Conservation (phyloP, 1,140 invertebrate species). For the Dolichoris vasculosae region DNA sequence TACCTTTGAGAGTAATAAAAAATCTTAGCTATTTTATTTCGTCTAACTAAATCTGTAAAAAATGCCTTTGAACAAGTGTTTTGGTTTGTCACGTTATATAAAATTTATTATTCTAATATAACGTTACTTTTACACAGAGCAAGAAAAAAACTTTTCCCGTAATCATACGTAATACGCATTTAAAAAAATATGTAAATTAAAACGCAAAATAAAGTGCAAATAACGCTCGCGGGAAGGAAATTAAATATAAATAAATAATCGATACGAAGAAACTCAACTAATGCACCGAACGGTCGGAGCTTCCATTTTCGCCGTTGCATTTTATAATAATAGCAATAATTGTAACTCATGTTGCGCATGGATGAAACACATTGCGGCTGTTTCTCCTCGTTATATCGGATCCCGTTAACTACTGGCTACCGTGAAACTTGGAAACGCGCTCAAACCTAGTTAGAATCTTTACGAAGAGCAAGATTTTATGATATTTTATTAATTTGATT, state of each 20-base stretch:
- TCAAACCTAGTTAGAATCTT: background rate
- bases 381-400: slow-evolving; percentile 50
- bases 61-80: too few species aligned
- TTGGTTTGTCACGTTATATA: too few species aligned
- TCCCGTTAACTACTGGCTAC: slow-evolving; percentile 53
- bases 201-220: background rate
- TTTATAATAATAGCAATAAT: slow-evolving; percentile 55
- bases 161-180: too few species aligned
- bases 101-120: too few species aligned
- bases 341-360: slow-evolving; percentile 55
- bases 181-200: background rate
- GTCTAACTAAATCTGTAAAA: too few species aligned
- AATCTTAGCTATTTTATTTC: too few species aligned
- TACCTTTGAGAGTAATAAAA: too few species aligned
- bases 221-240: background rate
- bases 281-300: background rate
- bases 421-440: background rate
- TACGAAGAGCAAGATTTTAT: background rate
- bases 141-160: too few species aligned
- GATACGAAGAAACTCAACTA: background rate
- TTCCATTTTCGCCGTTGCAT: slow-evolving; percentile 7
- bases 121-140: too few species aligned
- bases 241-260: background rate
- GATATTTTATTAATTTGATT: background rate
- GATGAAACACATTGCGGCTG: slow-evolving; percentile 49